Conservation (phyloP, 2,888 invertebrate species). For the Lepas anatifera region DNA sequence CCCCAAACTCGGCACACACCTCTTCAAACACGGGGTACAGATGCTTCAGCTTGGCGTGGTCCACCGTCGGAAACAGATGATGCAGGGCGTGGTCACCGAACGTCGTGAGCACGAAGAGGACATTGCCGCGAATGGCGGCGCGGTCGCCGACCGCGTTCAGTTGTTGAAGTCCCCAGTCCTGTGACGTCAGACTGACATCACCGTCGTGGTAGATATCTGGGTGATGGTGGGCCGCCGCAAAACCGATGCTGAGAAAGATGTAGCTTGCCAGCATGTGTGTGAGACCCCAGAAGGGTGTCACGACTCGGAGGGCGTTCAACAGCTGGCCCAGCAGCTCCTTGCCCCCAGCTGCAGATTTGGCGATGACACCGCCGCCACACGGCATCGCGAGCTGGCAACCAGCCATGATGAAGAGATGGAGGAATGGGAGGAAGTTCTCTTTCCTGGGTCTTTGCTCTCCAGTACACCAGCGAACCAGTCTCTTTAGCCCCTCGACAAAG, state of each 20-base stretch:
- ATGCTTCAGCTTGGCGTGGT: constrained; percentile 51
- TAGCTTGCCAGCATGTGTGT: constrained; percentile 23
- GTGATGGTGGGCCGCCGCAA: constrained; percentile 67
- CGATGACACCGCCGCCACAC: no score
- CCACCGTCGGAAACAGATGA: constrained; percentile 67
- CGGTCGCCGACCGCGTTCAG: constrained; percentile 60
- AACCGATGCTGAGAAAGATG: constrained; percentile 44
- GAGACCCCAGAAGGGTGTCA: constrained; percentile 24
- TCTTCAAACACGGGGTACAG: constrained; percentile 50
- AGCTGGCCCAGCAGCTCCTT: not conserved
- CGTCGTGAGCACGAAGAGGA: constrained; percentile 52
- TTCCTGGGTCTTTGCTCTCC: constrained; percentile 20
- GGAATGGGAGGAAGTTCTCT: constrained; percentile 25
- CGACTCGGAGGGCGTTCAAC: not conserved
- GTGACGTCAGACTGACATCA: constrained; percentile 46
- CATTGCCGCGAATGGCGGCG: constrained; percentile 48
- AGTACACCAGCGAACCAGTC: constrained; percentile 13
- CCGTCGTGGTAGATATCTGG: constrained; percentile 67
- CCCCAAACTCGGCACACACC: constrained; percentile 51
- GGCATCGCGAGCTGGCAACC: not conserved
- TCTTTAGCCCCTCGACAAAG: constrained; percentile 19
- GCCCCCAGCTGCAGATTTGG: no score
- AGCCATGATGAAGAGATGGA: constrained; percentile 21
- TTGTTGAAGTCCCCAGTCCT: constrained; percentile 68
- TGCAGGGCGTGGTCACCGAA: constrained; percentile 69